Base-by-base conservation (phyloP, 2,888 invertebrate genomes). In the Drosophila neutralis region DNA sequence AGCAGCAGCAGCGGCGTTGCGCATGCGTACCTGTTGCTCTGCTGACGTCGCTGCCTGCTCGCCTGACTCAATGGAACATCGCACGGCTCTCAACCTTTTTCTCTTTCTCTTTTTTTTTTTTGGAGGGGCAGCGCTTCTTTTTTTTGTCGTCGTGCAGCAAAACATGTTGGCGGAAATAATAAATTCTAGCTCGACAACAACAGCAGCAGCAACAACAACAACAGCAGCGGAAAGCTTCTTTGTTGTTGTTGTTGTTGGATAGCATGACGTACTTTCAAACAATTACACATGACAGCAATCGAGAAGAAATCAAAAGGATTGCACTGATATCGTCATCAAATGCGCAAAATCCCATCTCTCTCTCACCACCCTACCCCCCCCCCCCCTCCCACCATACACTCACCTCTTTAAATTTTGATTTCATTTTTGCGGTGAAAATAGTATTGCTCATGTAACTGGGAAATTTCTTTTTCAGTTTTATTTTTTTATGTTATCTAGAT, bases 101-200 rank as follows among this genome's bases (percentile, higher is more conserved):
- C 31, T 66, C 58, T 73, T 58, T 72, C 33, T 33, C 33, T 33
- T 11, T 33, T 11, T 64, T 62, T 48, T 65, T 54, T 69, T 18
- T 54, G 29, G 48, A 21, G 29, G 35, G 38, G 49, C 24, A 24
- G 11, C 15, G 40, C 35, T 58, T 61, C 24, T 58, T 53, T 40
- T 64, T 49, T 62, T 58, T 60, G 51, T 38, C 58, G 66, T 77
- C 73, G 70, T 78, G 71, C 75, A 80, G 45, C 15, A 45, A 45
- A 45, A 80, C 76, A 73, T 82, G 84, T 82, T 87, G 85, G 85
- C 85, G 85, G 85, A 86, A 86, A 86, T 86, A 86, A 86, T 86
- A 86, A 86, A 86, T 86, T 86, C 85, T 86, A 89, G 77, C 75
- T 83, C 78, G 78, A 71, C 78, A 87, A 69, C 83, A 65, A 42